phyloP scores from a whole-genome alignment of 2,797 vertebrate species.

The Sebastes kiyomatsui region DNA sequence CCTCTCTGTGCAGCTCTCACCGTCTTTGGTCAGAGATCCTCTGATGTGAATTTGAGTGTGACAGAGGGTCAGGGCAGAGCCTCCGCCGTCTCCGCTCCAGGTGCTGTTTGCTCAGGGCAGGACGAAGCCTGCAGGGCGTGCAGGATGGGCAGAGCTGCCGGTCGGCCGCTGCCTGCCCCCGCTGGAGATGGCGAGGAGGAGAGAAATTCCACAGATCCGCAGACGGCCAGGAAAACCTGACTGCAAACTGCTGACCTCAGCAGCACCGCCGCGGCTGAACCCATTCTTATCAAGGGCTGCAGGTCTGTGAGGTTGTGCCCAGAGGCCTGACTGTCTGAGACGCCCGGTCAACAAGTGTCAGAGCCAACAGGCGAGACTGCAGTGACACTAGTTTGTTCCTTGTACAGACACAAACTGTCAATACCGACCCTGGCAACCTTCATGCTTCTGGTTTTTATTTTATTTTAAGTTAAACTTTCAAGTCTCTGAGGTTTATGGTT shows the following conservation, averaged over 20 bases:
- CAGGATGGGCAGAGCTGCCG: constrained; percentile 33
- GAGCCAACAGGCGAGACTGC: constrained; percentile 60
- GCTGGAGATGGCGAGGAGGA: constrained; percentile 68
- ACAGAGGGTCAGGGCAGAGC: constrained; percentile 37
- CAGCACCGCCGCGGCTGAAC: constrained; percentile 35
- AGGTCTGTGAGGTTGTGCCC: constrained; percentile 45
- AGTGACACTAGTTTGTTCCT: constrained; percentile 29
- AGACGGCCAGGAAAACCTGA: constrained; percentile 63
- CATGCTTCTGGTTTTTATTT: neutral
- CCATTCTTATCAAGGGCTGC: constrained; percentile 50
- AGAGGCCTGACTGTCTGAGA: constrained; percentile 61
- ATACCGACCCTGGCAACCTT: neutral
- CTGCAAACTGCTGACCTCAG: constrained; percentile 74
- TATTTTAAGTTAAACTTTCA: neutral
- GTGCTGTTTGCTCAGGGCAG: constrained; percentile 65
- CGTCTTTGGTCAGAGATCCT: constrained; percentile 40
- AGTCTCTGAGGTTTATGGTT: neutral
- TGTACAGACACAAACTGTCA: neutral
- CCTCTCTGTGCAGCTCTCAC: constrained; percentile 10
- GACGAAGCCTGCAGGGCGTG: constrained; percentile 36
- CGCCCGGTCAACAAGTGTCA: constrained; percentile 51
- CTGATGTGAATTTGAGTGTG: constrained; percentile 44
- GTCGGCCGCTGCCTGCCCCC: constrained; percentile 16
- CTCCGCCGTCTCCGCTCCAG: constrained; percentile 17
- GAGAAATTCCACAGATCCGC: constrained; percentile 81